Percentiles rank a stretch among this genome's conserved stretches.
These are phyloP conservation scores for Epinotia nisella DNA, from an alignment of 2,888 invertebrate species.

Conservation along the genomic window DNA sequence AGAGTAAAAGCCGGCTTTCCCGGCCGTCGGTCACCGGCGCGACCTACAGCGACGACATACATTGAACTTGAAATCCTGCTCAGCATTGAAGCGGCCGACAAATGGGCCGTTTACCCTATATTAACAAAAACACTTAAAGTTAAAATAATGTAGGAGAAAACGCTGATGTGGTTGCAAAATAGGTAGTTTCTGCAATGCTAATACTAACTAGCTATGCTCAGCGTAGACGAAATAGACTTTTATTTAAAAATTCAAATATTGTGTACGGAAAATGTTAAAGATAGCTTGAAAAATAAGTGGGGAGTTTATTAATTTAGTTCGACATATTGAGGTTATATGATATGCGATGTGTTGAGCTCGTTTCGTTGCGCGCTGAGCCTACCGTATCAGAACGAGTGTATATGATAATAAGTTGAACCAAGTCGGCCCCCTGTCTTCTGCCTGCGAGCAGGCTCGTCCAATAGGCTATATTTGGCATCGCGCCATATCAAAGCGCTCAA, in stretches of 20 bases:
- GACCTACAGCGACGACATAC: slow-evolving; percentile 79
- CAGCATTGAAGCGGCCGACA: slow-evolving; percentile 51
- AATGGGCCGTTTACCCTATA: slow-evolving; percentile 50
- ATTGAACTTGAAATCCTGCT: slow-evolving; percentile 77
- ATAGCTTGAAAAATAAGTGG: not conserved
- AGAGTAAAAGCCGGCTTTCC: slow-evolving; percentile 79
- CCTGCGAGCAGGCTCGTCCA: slow-evolving; percentile 6
- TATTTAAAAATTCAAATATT: not conserved
- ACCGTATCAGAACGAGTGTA: not conserved
- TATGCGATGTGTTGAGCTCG: not conserved
- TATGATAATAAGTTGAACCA: not conserved
- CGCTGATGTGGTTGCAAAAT: not conserved
- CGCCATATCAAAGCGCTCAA: slow-evolving; percentile 34
- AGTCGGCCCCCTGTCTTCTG: slow-evolving; percentile 7
- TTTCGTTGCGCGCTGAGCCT: not conserved
- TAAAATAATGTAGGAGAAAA: not conserved
- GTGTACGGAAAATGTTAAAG: not conserved
- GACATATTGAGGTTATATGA: not conserved
- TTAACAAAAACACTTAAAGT: slow-evolving; percentile 34
- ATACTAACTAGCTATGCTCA: no score
- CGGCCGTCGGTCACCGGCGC: slow-evolving; percentile 64
- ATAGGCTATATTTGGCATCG: slow-evolving; percentile 33
- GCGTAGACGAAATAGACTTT: not conserved
- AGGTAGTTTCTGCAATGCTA: not conserved
- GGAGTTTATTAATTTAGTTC: slow-evolving; percentile 1